Evolutionary conservation across 2,888 invertebrate species (phyloP), one percentile per base, ranked within the genome.

Genomic region (Nymphalis urticae): DNA sequence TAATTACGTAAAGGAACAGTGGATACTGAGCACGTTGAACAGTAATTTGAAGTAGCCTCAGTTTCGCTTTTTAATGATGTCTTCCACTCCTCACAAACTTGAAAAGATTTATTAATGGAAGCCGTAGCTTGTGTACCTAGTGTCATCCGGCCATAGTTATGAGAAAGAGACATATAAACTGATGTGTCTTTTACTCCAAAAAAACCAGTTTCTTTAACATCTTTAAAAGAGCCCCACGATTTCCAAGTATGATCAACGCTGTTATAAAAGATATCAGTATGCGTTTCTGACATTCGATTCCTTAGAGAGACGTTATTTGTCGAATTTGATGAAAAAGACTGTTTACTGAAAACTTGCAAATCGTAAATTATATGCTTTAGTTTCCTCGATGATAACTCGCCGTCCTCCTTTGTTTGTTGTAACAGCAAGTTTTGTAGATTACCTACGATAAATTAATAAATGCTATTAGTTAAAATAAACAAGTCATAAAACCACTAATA

Each of bases 81-180:
- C 10, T 53, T 47, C 51, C 51, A 60, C 24, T 65, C 64, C 51
- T 74, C 58, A 51, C 48, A 69, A 50, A 84, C 87, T 82, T 92
- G 92, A 68, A 91, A 80, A 74, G 90, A 90, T 81, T 92, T 92
- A 76, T 92, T 92, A 47, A 92, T 79, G 13, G 86, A 86, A 69
- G 88, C 90, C 58, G 91, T 90, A n/a, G 92, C 92, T 76, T 92
- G 92, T 27, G 92, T 87, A 48, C 86, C 85, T 48, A 85, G 85
- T 50, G 81, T 78, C 36, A 69, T 76, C 32, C 63, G 77, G 69
- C 70, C 77, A 66, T 75, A 76, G 62, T 88, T 80, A 71, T 86
- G 75, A 54, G 81, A 82, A 60, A 89, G 75, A 51, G 87, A 86
- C 86, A 90, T 85, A 60, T 83, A 91, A 32, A 90, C 88, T 4